phyloP scores from a whole-genome alignment of 2,797 vertebrate species.

The Melanotaenia nigrans region DNA sequence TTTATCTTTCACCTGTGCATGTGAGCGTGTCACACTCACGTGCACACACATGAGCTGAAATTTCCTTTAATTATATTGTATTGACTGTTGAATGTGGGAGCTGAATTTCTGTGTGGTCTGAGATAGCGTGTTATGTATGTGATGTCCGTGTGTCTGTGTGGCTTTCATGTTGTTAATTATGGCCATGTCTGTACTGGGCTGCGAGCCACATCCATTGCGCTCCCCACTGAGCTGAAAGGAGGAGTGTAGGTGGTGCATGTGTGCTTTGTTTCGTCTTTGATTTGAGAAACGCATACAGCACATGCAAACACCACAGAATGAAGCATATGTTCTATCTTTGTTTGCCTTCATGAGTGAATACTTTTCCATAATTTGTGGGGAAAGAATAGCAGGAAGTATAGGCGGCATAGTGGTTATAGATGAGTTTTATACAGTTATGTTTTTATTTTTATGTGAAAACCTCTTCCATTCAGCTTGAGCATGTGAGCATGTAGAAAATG shows the following conservation, averaged over 20 bases:
- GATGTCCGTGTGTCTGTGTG: constrained; percentile 21
- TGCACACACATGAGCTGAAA: neutral
- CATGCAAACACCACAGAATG: constrained; percentile 28
- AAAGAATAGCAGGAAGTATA: constrained; percentile 5
- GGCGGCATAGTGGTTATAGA: neutral
- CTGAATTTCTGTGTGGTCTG: constrained; percentile 32
- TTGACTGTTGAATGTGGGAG: constrained; percentile 27
- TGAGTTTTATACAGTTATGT: neutral
- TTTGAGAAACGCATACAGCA: constrained; percentile 41
- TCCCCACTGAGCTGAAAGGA: constrained; percentile 49
- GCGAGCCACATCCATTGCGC: constrained; percentile 39
- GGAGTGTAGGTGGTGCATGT: constrained; percentile 52
- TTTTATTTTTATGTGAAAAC: neutral
- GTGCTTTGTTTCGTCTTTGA: constrained; percentile 45
- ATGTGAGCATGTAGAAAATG: neutral
- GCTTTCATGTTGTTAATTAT: constrained; percentile 68
- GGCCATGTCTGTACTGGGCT: constrained; percentile 46
- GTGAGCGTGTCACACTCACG: neutral
- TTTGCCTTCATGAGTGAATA: constrained; percentile 22
- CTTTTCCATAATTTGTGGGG: constrained; percentile 5
- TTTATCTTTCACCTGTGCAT: neutral
- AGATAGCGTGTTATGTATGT: constrained; percentile 35
- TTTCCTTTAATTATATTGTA: constrained; percentile 33
- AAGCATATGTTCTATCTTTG: constrained; percentile 42
- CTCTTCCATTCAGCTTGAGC: neutral